phyloP scores from a whole-genome alignment of 1,140 invertebrate genomes.

The Camponotus pennsylvanicus region DNA sequence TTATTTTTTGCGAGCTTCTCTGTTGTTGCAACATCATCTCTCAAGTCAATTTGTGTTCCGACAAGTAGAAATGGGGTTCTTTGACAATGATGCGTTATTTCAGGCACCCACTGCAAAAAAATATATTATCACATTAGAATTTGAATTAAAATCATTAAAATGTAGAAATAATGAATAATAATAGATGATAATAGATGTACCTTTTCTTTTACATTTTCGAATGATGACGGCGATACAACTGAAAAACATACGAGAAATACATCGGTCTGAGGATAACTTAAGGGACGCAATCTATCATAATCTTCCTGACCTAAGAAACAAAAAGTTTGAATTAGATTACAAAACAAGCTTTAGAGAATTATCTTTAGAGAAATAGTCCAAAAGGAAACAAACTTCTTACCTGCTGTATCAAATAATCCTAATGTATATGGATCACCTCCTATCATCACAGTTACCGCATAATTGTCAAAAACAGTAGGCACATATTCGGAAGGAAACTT shows the following conservation, averaged over 20 bases:
- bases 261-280: slow-evolving; percentile 99
- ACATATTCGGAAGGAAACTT: slow-evolving; percentile 99
- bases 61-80: slow-evolving; percentile 99
- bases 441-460: slow-evolving; percentile 99
- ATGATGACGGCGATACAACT: slow-evolving; percentile 98
- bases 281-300: slow-evolving; percentile 97
- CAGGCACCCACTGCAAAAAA: slow-evolving; percentile 97
- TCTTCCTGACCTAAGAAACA: slow-evolving; percentile 94
- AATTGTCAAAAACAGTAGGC: slow-evolving; percentile 99
- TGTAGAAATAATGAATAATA: not conserved
- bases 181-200: slow-evolving; percentile 85
- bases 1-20: slow-evolving; percentile 99
- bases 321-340: not conserved
- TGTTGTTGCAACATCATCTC: slow-evolving; percentile 97
- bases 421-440: slow-evolving; percentile 99
- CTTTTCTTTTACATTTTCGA: slow-evolving; percentile 99
- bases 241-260: slow-evolving; percentile 99
- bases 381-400: slow-evolving; percentile 82
- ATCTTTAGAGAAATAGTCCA: not conserved
- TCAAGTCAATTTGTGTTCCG: slow-evolving; percentile 98
- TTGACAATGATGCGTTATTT: slow-evolving; percentile 99
- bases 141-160: not conserved
- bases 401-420: slow-evolving; percentile 98
- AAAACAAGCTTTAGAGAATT: not conserved
- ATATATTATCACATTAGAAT: not conserved